Evolutionary conservation across 1,140 invertebrate species (phyloP).

Genomic region (Drosophila albomicans): DNA sequence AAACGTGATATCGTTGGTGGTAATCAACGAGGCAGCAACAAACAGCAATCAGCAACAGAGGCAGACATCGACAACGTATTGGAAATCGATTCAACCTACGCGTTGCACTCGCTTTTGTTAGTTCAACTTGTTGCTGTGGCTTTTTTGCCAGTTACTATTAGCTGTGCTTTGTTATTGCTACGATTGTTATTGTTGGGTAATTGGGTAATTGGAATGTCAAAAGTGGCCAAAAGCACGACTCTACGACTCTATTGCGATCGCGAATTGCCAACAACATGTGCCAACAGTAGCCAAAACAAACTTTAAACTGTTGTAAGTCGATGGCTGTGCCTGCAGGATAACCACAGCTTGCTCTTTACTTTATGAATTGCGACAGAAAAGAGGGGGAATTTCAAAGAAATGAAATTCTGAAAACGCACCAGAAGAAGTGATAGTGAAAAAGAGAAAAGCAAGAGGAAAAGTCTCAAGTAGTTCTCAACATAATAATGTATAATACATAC

Average conservation of each 20-base stretch:
- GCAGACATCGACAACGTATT: too few relatives aligned
- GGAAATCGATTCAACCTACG: conserved; percentile 28
- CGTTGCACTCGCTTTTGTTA: conserved; percentile 23
- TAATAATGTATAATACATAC: too few relatives aligned
- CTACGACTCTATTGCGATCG: neutral
- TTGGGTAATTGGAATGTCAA: conserved; percentile 63
- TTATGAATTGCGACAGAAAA: neutral
- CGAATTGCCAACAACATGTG: conserved; percentile 27
- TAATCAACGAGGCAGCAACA: conserved; percentile 46
- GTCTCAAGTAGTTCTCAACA: too few relatives aligned
- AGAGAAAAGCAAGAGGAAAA: too few relatives aligned
- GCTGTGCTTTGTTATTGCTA: conserved; percentile 6
- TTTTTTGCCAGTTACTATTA: too few relatives aligned
- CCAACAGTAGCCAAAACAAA: conserved; percentile 35
- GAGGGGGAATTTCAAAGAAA: neutral
- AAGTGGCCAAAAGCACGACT: conserved; percentile 54
- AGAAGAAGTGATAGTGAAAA: too few relatives aligned
- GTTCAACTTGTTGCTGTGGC: conserved; percentile 28
- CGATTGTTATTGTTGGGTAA: conserved; percentile 46
- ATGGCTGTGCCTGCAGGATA: neutral
- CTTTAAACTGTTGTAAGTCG: neutral
- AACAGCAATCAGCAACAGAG: neutral
- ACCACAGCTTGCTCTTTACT: neutral
- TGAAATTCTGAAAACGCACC: neutral
- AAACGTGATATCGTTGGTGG: conserved; percentile 53